phyloP scores from a whole-genome alignment of 1,140 invertebrate species.

The Antheraea mylitta region DNA sequence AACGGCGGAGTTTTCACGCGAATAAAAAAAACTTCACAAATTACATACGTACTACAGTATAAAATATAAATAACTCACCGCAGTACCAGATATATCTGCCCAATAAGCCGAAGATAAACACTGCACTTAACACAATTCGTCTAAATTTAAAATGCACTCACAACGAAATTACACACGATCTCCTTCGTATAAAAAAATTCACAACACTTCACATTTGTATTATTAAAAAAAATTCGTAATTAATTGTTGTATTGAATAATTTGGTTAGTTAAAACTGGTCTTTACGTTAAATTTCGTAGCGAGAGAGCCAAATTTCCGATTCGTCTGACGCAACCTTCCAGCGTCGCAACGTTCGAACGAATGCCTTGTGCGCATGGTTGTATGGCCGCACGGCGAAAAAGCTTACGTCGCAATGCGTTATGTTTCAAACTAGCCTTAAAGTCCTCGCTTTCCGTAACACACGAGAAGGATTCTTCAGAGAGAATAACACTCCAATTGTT shows the following conservation, averaged over 20 bases:
- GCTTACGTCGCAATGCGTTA: constrained; percentile 71
- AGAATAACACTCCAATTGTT: background rate
- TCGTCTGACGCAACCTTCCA: constrained; percentile 23
- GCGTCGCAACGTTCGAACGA: constrained; percentile 30
- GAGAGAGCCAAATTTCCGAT: background rate
- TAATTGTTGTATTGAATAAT: no score
- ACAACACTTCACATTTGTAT: no score
- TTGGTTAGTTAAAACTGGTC: no score
- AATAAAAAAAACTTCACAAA: no score
- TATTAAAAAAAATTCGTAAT: no score
- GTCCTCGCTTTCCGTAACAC: constrained; percentile 13
- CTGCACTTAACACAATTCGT: background rate
- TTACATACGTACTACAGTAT: background rate
- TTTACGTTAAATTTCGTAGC: constrained; percentile 11
- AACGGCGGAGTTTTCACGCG: no score
- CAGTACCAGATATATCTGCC: background rate
- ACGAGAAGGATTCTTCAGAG: constrained; percentile 9
- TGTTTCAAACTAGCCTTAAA: constrained; percentile 42
- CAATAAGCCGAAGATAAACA: no score
- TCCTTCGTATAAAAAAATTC: no score
- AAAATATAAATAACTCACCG: constrained; percentile 1
- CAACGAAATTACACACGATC: background rate
- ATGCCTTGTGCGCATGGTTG: constrained; percentile 66
- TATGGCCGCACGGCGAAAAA: constrained; percentile 39
- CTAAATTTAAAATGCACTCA: constrained; percentile 6